These are phyloP conservation scores for Caenorhabditis briggsae DNA, from an alignment of 1,140 invertebrate genomes.

Conservation along the genomic window DNA sequence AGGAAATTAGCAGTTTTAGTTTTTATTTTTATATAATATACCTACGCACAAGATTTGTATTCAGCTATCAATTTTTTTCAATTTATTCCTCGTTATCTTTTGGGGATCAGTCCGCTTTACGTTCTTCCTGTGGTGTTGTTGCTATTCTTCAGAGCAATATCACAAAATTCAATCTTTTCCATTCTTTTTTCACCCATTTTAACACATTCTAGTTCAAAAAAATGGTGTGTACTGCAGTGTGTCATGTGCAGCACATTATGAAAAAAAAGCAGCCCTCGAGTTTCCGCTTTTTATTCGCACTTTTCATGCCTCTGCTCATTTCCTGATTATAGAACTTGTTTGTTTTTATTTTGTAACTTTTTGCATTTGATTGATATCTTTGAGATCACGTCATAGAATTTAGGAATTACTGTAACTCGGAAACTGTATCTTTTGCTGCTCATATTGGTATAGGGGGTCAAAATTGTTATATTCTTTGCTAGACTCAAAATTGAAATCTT, in stretches of 20 bases:
- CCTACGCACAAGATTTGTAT: background rate
- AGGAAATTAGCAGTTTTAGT: conserved; percentile 22
- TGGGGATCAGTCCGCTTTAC: background rate
- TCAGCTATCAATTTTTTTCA: background rate
- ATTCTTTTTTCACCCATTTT: background rate
- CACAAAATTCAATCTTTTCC: conserved; percentile 38
- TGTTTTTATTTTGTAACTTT: conserved; percentile 27
- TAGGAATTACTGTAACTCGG: background rate
- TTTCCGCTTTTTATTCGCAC: conserved; percentile 17
- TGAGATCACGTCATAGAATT: conserved; percentile 10
- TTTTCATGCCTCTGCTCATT: background rate
- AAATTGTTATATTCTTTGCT: background rate
- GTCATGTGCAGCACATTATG: conserved; percentile 46
- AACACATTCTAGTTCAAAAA: conserved; percentile 31
- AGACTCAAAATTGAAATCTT: background rate
- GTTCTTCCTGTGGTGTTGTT: conserved; percentile 20
- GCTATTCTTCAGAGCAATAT: background rate
- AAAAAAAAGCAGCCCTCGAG: background rate
- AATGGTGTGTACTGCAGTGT: conserved; percentile 26
- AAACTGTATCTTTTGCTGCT: no score
- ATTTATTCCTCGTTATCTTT: background rate
- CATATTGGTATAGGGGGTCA: no score
- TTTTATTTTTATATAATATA: background rate
- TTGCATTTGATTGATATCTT: conserved; percentile 42
- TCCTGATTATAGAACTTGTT: conserved; percentile 36